Percentiles rank a stretch among this genome's conserved stretches.
Evolutionary conservation across 2,888 invertebrate genomes (phyloP).

Genomic region (Eurois occulta): DNA sequence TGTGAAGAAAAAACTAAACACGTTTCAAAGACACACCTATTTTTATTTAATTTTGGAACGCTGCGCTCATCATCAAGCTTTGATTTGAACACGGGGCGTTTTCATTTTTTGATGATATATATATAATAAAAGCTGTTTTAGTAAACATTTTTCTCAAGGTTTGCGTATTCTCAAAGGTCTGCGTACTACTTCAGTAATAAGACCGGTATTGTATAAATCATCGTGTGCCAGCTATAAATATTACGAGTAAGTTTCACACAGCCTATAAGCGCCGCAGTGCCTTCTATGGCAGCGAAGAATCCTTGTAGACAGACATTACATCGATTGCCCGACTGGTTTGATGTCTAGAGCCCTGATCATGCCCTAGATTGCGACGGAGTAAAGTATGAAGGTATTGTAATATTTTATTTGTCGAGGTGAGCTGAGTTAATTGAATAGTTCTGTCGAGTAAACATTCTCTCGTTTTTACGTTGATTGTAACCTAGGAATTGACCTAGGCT

Average conservation of each 20-base stretch:
- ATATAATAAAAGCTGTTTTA: not conserved
- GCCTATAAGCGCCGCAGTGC: conserved; percentile 43
- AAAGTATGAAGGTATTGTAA: conserved; percentile 44
- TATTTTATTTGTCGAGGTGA: conserved; percentile 45
- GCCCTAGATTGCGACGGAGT: conserved; percentile 42
- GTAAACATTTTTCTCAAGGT: conserved; percentile 22
- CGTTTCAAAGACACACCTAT: conserved; percentile 21
- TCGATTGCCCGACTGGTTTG: conserved; percentile 55
- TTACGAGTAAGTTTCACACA: conserved; percentile 57
- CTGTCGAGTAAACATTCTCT: conserved; percentile 17
- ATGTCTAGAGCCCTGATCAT: conserved; percentile 48
- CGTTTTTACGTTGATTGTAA: conserved; percentile 21
- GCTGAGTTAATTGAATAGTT: conserved; percentile 19
- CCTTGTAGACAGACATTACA: conserved; percentile 59
- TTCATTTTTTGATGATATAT: not conserved
- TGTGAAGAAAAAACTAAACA: conserved; percentile 10
- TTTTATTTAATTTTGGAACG: conserved; percentile 21
- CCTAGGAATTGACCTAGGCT: conserved; percentile 10
- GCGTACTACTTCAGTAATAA: conserved; percentile 25
- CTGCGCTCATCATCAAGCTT: not conserved
- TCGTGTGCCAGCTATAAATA: conserved; percentile 62
- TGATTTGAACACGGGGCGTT: not conserved
- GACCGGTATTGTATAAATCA: conserved; percentile 57
- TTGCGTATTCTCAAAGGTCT: conserved; percentile 16
- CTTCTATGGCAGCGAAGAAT: conserved; percentile 61